A percentile compares a stretch with the other conserved stretches of the same genome.
Conservation (phyloP, 2,113 vertebrate genomes). For the Arizona elegans region DNA sequence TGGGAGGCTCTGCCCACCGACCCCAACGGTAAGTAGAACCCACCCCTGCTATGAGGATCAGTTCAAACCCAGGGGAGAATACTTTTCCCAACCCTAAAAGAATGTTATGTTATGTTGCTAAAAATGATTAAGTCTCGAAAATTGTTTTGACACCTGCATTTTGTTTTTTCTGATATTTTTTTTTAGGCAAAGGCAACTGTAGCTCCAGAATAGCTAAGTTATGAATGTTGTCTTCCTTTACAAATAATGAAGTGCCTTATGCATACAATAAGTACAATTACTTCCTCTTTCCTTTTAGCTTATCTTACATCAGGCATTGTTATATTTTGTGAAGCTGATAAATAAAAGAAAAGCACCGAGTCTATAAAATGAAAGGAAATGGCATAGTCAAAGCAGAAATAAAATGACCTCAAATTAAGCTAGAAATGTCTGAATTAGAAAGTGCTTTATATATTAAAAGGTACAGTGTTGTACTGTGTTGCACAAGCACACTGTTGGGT, state of each 20-base stretch:
- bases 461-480: background rate
- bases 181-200: conserved; percentile 43
- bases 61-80: conserved; percentile 11
- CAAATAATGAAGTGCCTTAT: background rate
- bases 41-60: background rate
- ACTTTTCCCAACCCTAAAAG: background rate
- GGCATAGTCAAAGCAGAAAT: background rate
- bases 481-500: background rate
- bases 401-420: background rate
- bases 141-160: conserved; percentile 46
- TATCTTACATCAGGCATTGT: background rate
- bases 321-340: background rate
- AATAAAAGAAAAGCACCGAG: background rate
- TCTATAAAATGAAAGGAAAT: conserved; percentile 4
- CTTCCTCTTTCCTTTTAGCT: background rate
- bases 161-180: conserved; percentile 10
- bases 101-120: conserved; percentile 12
- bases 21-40: too few species aligned
- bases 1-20: too few species aligned
- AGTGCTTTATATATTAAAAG: background rate
- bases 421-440: background rate
- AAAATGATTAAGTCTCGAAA: conserved; percentile 41
- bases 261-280: conserved; percentile 1
- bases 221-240: background rate
- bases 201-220: background rate